Percentiles rank a stretch among this genome's conserved stretches.
Evolutionary conservation across 2,888 invertebrate species (phyloP).

Genomic region (Dioctria rufipes): DNA sequence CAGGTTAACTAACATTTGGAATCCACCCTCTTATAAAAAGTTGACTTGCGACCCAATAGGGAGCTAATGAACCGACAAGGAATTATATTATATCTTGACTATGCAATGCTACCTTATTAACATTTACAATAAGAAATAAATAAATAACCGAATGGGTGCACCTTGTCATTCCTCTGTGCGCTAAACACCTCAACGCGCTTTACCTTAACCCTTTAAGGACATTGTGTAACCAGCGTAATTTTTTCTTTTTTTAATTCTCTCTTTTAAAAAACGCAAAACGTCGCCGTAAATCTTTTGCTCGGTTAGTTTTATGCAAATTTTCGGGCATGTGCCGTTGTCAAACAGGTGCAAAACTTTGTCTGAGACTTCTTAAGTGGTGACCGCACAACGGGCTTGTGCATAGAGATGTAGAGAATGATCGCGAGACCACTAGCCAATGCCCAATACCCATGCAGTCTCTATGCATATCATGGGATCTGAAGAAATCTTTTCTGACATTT

Average conservation of each 20-base stretch:
- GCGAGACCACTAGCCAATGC: neutral
- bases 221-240: neutral
- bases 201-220: constrained; percentile 27
- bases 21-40: too few relatives aligned
- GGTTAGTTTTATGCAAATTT: constrained; percentile 40
- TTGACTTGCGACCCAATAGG: neutral
- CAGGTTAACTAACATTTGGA: too few relatives aligned
- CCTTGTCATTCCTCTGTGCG: constrained; percentile 22
- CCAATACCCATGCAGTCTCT: constrained; percentile 55
- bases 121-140: neutral
- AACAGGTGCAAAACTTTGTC: constrained; percentile 37
- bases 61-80: constrained; percentile 4
- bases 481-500: constrained; percentile 63
- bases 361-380: constrained; percentile 31
- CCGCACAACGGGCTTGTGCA: constrained; percentile 7
- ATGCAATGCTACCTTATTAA: neutral
- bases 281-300: constrained; percentile 39
- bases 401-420: constrained; percentile 2
- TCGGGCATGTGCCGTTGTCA: constrained; percentile 36
- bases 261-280: constrained; percentile 15
- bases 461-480: constrained; percentile 60
- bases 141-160: constrained; percentile 9
- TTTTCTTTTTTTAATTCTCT: constrained; percentile 4
- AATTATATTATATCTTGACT: neutral
- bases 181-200: constrained; percentile 36